Evolutionary conservation across 2,113 vertebrate species (phyloP).

Genomic region (Rhinogobius similis): DNA sequence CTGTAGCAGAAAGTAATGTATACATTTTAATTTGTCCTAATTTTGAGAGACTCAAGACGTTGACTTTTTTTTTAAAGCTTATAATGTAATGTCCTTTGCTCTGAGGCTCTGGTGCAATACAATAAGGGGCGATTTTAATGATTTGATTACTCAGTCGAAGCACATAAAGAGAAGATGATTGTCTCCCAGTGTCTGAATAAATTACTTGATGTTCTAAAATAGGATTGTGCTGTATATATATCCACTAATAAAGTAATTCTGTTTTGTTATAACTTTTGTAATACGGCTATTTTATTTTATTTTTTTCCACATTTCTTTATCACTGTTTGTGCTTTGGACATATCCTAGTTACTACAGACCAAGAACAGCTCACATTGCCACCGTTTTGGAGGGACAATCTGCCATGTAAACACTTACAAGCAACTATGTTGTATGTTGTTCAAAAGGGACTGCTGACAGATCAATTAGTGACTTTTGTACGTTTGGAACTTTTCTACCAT

Average conservation of each 20-base stretch:
- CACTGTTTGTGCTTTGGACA: too few species aligned
- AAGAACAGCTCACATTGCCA: neutral
- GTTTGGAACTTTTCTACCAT: too few species aligned
- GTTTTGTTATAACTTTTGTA: conserved; percentile 13
- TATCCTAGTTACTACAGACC: neutral
- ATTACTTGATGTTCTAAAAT: conserved; percentile 37
- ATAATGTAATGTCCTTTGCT: neutral
- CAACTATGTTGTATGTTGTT: too few species aligned
- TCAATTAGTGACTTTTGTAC: too few species aligned
- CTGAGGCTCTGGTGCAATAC: conserved; percentile 50
- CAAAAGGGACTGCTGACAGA: neutral
- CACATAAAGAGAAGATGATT: conserved; percentile 34
- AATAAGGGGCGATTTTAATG: conserved; percentile 39
- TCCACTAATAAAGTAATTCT: conserved; percentile 59
- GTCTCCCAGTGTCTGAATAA: conserved; percentile 12
- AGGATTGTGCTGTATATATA: conserved; percentile 63
- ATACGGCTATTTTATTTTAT: neutral
- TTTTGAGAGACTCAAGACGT: conserved; percentile 10
- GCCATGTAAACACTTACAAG: neutral
- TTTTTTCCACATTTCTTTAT: neutral
- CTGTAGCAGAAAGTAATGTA: neutral
- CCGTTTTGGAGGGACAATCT: neutral
- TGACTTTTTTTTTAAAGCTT: conserved; percentile 1
- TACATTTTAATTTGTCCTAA: conserved; percentile 30
- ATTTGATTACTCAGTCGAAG: conserved; percentile 25